Conservation (phyloP, 1,140 invertebrate genomes). For the Ips nitidus region DNA sequence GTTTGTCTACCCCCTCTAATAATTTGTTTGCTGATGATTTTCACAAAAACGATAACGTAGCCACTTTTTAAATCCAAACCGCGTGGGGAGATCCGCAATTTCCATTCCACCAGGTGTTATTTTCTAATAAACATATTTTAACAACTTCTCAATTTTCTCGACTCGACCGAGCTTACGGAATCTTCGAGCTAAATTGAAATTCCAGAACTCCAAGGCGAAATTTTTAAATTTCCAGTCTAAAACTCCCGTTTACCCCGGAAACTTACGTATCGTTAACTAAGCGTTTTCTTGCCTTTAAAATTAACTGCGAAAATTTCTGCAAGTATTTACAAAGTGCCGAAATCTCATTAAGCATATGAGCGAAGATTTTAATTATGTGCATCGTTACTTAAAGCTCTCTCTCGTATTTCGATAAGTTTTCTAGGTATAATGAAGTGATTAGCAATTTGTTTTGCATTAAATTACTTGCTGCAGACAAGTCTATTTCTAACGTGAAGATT, state of each 20-base stretch:
- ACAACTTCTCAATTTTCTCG: no score
- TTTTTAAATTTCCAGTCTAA: slow-evolving; percentile 1
- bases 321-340: slow-evolving; percentile 2
- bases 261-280: neutral
- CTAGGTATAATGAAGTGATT: neutral
- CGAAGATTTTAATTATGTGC: slow-evolving; percentile 4
- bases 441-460: neutral
- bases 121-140: no score
- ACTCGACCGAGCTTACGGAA: no score
- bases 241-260: neutral
- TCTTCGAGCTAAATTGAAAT: no score
- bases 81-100: no score
- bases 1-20: no score
- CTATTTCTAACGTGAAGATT: no score
- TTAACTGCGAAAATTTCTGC: neutral
- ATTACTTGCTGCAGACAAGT: no score
- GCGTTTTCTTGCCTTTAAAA: neutral
- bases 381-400: neutral
- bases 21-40: no score
- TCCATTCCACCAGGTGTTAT: no score
- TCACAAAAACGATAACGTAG: no score
- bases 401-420: neutral
- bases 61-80: no score
- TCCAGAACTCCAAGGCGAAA: neutral
- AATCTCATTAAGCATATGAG: slow-evolving; percentile 4